A percentile compares a stretch with the other conserved stretches of the same genome.
Conservation (phyloP, 2,888 invertebrate genomes). For the Xiphydria camelus region DNA sequence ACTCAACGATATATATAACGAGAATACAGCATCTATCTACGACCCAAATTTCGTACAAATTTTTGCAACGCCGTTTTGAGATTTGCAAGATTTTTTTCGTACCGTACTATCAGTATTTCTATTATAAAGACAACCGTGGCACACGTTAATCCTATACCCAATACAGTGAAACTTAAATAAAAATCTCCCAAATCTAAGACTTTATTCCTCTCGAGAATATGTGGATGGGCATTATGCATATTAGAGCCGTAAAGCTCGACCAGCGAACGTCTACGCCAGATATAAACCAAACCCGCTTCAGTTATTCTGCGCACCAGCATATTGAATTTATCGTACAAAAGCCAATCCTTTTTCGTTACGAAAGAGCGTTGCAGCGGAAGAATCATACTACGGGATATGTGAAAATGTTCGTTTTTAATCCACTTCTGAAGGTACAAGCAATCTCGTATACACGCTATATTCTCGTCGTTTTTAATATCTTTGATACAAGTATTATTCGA, state of each 20-base stretch:
- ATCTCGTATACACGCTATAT: neutral
- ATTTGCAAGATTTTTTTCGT: neutral
- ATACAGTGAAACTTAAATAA: neutral
- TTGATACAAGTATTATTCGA: neutral
- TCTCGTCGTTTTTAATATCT: neutral
- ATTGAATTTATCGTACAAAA: neutral
- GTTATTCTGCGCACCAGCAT: neutral
- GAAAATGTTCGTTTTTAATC: neutral
- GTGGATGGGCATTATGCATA: too few species aligned
- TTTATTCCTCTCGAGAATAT: too few species aligned
- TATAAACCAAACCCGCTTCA: neutral
- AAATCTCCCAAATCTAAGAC: neutral
- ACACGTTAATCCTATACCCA: neutral
- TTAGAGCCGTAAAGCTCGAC: too few species aligned
- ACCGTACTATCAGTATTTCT: neutral
- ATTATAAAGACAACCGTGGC: neutral
- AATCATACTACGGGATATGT: too few species aligned
- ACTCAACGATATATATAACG: too few species aligned
- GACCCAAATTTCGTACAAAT: too few species aligned
- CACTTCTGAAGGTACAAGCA: neutral
- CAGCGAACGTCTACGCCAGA: too few species aligned
- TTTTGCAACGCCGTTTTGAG: too few species aligned
- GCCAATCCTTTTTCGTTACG: neutral
- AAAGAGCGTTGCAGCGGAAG: too few species aligned
- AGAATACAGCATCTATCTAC: too few species aligned